Evolutionary conservation across 2,888 invertebrate genomes (phyloP).

Genomic region (Lampropteryx suffumata): DNA sequence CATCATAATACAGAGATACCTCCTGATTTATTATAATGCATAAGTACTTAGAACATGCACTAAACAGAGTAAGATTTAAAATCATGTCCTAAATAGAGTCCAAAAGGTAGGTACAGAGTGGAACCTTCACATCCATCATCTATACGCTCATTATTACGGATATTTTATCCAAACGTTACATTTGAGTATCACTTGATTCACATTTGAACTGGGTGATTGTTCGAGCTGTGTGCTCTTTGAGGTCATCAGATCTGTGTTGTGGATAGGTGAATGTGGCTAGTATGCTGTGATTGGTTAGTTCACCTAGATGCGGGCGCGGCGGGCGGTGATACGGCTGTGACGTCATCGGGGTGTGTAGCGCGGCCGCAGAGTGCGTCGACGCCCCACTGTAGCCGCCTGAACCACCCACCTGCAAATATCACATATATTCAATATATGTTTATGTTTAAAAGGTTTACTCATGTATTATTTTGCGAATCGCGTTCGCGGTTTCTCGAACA

Average conservation of each 20-base stretch:
- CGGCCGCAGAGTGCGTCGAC: conserved; percentile 66
- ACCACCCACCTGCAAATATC: conserved; percentile 48
- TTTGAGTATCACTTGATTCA: no score
- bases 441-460: no score
- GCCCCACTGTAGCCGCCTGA: conserved; percentile 74
- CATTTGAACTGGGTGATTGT: no score
- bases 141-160: no score
- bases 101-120: no score
- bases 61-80: conserved; percentile 20
- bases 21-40: conserved; percentile 17
- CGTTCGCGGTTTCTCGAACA: no score
- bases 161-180: no score
- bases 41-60: conserved; percentile 28
- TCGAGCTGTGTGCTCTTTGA: no score
- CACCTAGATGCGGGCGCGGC: conserved; percentile 75
- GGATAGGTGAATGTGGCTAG: no score
- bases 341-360: conserved; percentile 83
- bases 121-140: no score
- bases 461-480: no score
- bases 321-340: conserved; percentile 76
- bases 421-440: neutral
- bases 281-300: neutral
- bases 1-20: conserved; percentile 15
- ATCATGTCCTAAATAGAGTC: neutral
- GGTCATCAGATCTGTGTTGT: no score